A percentile compares a stretch with the other conserved stretches of the same genome.
Evolutionary conservation across 2,113 vertebrate species (phyloP).

Genomic region (Poeciliopsis prolifica): DNA sequence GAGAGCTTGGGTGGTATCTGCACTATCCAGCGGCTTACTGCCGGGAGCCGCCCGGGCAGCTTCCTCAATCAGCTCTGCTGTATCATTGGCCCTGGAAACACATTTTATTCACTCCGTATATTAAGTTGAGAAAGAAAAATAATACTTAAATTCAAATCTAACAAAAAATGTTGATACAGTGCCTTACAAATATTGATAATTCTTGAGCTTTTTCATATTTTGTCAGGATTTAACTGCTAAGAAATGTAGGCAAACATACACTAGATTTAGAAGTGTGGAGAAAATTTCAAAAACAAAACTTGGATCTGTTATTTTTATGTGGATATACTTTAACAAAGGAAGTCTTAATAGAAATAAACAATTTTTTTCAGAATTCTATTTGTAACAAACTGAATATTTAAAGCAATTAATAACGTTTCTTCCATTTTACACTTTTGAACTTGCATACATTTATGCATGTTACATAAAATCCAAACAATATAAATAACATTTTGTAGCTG

Average conservation of each 20-base stretch:
- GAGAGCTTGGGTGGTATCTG: constrained; percentile 70
- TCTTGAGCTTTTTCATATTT: background rate
- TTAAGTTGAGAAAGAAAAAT: background rate
- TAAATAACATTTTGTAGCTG: no score
- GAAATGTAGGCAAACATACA: background rate
- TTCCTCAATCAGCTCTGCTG: constrained; percentile 55
- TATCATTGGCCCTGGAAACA: constrained; percentile 52
- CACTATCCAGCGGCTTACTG: constrained; percentile 22
- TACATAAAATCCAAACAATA: no score
- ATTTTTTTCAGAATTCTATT: no score
- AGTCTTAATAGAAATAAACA: no score
- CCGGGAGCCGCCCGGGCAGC: constrained; percentile 49
- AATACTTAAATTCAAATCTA: background rate
- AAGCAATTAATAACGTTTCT: no score
- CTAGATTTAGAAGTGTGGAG: background rate
- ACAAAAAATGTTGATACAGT: background rate
- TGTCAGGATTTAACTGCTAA: background rate
- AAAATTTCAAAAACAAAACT: no score
- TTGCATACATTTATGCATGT: no score
- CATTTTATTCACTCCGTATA: background rate
- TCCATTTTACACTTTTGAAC: no score
- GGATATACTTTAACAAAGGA: no score
- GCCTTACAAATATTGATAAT: background rate
- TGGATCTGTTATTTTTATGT: no score
- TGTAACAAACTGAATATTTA: no score